Base-by-base conservation (phyloP, 2,797 vertebrate genomes). In the Anniella stebbinsi region DNA sequence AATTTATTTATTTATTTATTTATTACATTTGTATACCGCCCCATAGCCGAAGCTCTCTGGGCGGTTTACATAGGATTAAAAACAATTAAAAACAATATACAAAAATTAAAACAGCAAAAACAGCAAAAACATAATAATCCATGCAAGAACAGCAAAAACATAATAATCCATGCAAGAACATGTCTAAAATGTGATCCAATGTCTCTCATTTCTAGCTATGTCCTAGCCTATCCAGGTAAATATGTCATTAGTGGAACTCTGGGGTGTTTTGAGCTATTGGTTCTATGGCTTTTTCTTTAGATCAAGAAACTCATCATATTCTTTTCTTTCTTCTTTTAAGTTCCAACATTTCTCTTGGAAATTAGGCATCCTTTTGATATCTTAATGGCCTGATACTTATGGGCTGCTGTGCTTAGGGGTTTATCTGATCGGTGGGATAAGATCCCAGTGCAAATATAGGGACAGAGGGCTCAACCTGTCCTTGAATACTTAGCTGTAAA, bases 401-500 rank as follows among this genome's bases (percentile, higher is more conserved):
- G 8, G 25, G 17, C 9, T 33, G 3, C 12, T n/a, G n/a, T 30
- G 17, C 8, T 70, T 38, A 41, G 36, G 8, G 30, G 36, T 25
- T 87, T 90, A 67, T 33, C 60, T 84, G 72, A 87, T 51, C 9
- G 38, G 13, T 17, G 38, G 15, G 36, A 9, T 28, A 25, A 90
- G 17, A 41, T 25, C 57, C 77, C n/a, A 33, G n/a, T 86, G 41
- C 5, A 38, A 80, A 5, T 6, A 2, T 36, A 23, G 51, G 28
- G 57, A 28, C 36, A 10, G 12, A 38, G 33, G 10, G 6, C 45
- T 36, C 51, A 45, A 36, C 23, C 51, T 63, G 45, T 70, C 84
- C 77, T 88, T 80, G 36, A 93, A 89, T 84, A 90, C 41, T 0
- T 81, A 78, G 86, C 81, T 91, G 93, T 93, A 86, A 63, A 38